Evolutionary conservation across 2,888 invertebrate species (phyloP).

Genomic region (Abscondita cerata): DNA sequence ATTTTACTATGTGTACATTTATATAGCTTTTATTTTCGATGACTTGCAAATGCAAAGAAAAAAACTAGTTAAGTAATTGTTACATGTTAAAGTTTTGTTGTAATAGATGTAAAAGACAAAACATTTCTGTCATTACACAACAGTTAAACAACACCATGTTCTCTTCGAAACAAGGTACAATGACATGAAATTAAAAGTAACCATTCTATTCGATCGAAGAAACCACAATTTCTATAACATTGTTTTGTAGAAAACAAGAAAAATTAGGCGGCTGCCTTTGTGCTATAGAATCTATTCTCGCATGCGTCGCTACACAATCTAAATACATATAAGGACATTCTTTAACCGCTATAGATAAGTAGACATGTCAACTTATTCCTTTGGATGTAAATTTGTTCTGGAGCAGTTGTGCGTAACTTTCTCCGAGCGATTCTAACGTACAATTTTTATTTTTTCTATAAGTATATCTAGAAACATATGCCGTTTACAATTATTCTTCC

Average conservation of each 20-base stretch:
- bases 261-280: constrained; percentile 57
- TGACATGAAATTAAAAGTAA: constrained; percentile 42
- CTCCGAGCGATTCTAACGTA: constrained; percentile 31
- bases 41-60: constrained; percentile 34
- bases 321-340: constrained; percentile 59
- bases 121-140: constrained; percentile 19
- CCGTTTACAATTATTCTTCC: constrained; percentile 11
- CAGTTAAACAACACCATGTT: constrained; percentile 22
- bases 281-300: constrained; percentile 56
- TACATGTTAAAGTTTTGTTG: constrained; percentile 10
- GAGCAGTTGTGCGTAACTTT: constrained; percentile 54
- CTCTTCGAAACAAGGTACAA: constrained; percentile 19
- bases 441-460: constrained; percentile 22
- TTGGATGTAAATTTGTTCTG: constrained; percentile 59
- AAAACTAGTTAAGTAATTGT: constrained; percentile 26
- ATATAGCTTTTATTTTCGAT: constrained; percentile 34
- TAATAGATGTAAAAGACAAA: constrained; percentile 11
- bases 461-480: not conserved
- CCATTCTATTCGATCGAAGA: constrained; percentile 51
- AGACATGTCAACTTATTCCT: constrained; percentile 59
- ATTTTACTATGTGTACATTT: constrained; percentile 12
- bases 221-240: constrained; percentile 55
- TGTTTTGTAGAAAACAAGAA: constrained; percentile 57
- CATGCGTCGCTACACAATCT: constrained; percentile 56
- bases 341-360: constrained; percentile 56